phyloP scores from a whole-genome alignment of 1,140 invertebrate genomes.

The Drusus annulatus region DNA sequence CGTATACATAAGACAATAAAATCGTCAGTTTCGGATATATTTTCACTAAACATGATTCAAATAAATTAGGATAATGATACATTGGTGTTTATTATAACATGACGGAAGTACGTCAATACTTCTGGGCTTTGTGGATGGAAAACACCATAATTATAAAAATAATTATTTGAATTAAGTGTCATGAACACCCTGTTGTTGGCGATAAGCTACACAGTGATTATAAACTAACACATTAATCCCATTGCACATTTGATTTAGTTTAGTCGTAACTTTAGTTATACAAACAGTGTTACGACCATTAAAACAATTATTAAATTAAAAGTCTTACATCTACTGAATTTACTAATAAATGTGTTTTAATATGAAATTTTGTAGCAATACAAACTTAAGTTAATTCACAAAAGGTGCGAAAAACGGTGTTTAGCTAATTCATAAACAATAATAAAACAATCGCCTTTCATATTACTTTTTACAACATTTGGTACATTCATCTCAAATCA shows the following conservation, averaged over 20 bases:
- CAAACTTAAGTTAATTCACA: constrained; percentile 51
- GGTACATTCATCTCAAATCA: constrained; percentile 28
- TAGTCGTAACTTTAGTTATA: constrained; percentile 35
- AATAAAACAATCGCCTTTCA: constrained; percentile 52
- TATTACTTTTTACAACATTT: constrained; percentile 45
- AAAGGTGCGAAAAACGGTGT: constrained; percentile 54
- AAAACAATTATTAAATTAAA: constrained; percentile 15
- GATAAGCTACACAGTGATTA: constrained; percentile 50
- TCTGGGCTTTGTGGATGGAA: too few species aligned
- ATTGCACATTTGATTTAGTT: constrained; percentile 58
- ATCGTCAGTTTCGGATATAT: too few species aligned
- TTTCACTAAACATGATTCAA: too few species aligned
- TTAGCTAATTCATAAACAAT: constrained; percentile 42
- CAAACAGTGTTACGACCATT: constrained; percentile 6
- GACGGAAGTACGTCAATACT: too few species aligned
- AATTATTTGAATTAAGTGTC: constrained; percentile 48
- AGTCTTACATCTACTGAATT: constrained; percentile 26
- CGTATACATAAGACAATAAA: constrained; percentile 8
- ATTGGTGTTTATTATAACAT: too few species aligned
- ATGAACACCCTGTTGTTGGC: constrained; percentile 51
- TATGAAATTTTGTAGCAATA: constrained; percentile 34
- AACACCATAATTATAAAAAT: constrained; percentile 20
- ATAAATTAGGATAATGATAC: too few species aligned
- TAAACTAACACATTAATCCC: constrained; percentile 56
- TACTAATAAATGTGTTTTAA: constrained; percentile 38